Evolutionary conservation across 1,140 invertebrate genomes (phyloP).

Genomic region (Zaprionus tsacasi): DNA sequence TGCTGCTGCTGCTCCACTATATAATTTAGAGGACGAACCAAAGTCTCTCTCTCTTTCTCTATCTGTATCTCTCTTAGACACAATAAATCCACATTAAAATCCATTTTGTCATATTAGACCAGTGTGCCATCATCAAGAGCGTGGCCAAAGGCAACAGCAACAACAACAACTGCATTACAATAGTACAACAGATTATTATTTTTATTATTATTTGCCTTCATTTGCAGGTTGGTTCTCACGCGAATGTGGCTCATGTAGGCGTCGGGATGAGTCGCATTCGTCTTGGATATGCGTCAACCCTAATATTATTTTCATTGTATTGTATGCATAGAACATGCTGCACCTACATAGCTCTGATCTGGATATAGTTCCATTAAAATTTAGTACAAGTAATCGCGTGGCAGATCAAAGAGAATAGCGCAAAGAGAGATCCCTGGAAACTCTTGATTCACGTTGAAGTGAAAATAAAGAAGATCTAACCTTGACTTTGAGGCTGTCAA

Average conservation of each 20-base stretch:
- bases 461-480: neutral
- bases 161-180: neutral
- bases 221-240: neutral
- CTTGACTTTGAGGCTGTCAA: conserved; percentile 3
- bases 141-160: conserved; percentile 29
- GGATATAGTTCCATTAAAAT: neutral
- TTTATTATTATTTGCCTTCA: neutral
- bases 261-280: conserved; percentile 6
- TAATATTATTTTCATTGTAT: neutral
- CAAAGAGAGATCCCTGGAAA: neutral
- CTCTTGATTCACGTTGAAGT: neutral
- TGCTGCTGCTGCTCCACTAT: conserved; percentile 22
- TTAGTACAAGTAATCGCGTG: neutral
- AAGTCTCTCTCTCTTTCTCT: conserved; percentile 2
- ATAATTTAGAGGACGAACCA: conserved; percentile 29
- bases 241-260: conserved; percentile 9
- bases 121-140: conserved; percentile 29
- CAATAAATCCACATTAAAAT: conserved; percentile 45
- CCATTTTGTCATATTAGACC: conserved; percentile 50
- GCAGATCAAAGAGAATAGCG: neutral
- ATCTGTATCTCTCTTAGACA: conserved; percentile 25
- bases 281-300: neutral
- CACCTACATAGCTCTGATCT: neutral
- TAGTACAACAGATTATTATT: conserved; percentile 16
- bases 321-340: neutral